Conservation (phyloP, 2,888 invertebrate species). For the Tanaodytes sp. region DNA sequence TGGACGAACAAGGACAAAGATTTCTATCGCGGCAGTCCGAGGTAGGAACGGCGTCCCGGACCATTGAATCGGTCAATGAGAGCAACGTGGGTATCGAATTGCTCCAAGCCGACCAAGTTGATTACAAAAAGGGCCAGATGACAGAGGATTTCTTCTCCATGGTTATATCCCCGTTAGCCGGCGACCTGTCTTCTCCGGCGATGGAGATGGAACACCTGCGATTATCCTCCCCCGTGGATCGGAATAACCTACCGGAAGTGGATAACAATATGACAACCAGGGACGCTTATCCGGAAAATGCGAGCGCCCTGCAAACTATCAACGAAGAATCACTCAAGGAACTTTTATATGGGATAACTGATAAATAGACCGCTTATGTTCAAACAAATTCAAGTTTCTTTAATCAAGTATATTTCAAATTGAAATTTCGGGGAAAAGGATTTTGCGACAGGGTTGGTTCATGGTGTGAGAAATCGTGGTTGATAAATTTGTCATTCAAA, state of each 20-base stretch:
- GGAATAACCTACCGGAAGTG: conserved; percentile 37
- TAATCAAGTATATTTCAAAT: too few relatives aligned
- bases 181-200: conserved; percentile 79
- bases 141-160: conserved; percentile 72
- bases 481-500: too few relatives aligned
- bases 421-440: too few relatives aligned
- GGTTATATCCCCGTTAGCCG: conserved; percentile 74
- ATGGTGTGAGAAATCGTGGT: too few relatives aligned
- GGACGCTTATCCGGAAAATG: conserved; percentile 33
- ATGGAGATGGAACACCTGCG: conserved; percentile 79
- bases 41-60: conserved; percentile 25
- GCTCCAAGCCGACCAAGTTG: conserved; percentile 12
- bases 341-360: conserved; percentile 70
- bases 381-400: too few relatives aligned
- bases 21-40: conserved; percentile 64
- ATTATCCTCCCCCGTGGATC: conserved; percentile 72
- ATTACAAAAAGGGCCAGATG: conserved; percentile 55
- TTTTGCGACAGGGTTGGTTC: too few relatives aligned
- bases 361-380: too few relatives aligned
- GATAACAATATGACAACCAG: conserved; percentile 32
- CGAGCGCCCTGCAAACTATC: conserved; percentile 71
- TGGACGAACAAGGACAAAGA: conserved; percentile 66
- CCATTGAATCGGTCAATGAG: conserved; percentile 29
- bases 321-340: conserved; percentile 75
- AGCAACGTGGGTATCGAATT: conserved; percentile 17